phyloP scores from a whole-genome alignment of 1,140 invertebrate species.

The Drosophila yakuba region DNA sequence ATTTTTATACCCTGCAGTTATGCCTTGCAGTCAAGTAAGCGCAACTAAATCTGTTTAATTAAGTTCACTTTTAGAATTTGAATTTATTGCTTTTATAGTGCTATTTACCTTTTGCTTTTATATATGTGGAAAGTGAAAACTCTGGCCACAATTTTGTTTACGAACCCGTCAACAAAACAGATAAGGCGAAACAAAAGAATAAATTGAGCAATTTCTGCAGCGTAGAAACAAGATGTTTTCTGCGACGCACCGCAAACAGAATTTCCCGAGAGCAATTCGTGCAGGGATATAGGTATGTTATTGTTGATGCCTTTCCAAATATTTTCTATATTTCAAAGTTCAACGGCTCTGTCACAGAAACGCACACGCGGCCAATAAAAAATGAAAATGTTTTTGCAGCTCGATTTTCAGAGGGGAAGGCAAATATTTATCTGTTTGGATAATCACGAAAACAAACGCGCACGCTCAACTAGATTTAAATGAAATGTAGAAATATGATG shows the following conservation, averaged over 20 bases:
- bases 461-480: slow-evolving; percentile 12
- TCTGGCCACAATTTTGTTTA: slow-evolving; percentile 40
- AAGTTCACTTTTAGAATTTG: background rate
- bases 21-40: background rate
- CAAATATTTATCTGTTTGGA: slow-evolving; percentile 15
- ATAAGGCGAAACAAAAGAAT: slow-evolving; percentile 12
- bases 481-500: background rate
- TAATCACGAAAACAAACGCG: slow-evolving; percentile 16
- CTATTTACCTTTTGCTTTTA: slow-evolving; percentile 27
- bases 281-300: slow-evolving; percentile 7
- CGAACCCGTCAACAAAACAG: slow-evolving; percentile 28
- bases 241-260: slow-evolving; percentile 41
- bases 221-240: slow-evolving; percentile 49
- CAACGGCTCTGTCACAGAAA: slow-evolving; percentile 41
- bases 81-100: background rate
- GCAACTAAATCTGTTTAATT: background rate
- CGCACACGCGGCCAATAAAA: slow-evolving; percentile 46
- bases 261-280: slow-evolving; percentile 25
- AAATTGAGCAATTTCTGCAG: slow-evolving; percentile 50
- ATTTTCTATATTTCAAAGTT: slow-evolving; percentile 38
- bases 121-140: slow-evolving; percentile 20
- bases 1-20: background rate
- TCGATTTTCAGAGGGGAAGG: slow-evolving; percentile 6
- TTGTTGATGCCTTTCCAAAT: slow-evolving; percentile 35
- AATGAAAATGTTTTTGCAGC: slow-evolving; percentile 14